phyloP scores from a whole-genome alignment of 2,888 invertebrate species.

The Drosophila formosana region DNA sequence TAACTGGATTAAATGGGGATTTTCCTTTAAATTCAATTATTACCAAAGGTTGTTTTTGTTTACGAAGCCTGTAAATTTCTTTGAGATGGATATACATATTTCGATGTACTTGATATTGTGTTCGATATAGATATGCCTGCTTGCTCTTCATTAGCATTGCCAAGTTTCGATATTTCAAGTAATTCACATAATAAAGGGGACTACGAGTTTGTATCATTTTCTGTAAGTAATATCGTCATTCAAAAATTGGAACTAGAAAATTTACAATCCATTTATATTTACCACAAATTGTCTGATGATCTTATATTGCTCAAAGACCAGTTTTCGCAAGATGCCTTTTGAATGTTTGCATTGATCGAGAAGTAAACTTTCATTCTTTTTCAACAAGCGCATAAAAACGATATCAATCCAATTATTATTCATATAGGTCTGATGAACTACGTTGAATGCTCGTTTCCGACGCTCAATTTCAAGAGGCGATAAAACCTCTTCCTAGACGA shows the following conservation, averaged over 20 bases:
- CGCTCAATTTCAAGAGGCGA: constrained; percentile 79
- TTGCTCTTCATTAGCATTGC: constrained; percentile 59
- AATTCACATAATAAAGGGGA: constrained; percentile 78
- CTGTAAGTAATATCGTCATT: constrained; percentile 40
- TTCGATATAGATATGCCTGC: constrained; percentile 72
- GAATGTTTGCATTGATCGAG: constrained; percentile 72
- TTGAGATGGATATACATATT: constrained; percentile 77
- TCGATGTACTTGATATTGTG: constrained; percentile 82
- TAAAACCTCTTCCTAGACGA: constrained; percentile 68
- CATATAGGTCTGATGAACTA: constrained; percentile 81
- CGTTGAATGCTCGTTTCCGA: constrained; percentile 73
- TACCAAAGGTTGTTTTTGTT: constrained; percentile 64
- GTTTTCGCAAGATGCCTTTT: constrained; percentile 55
- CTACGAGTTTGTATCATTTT: constrained; percentile 83
- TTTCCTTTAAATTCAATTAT: neutral
- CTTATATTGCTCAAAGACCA: constrained; percentile 70
- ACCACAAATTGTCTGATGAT: constrained; percentile 79
- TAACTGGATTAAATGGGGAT: constrained; percentile 41
- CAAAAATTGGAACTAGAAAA: too few species aligned
- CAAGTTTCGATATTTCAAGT: constrained; percentile 71
- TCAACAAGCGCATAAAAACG: constrained; percentile 73
- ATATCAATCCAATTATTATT: constrained; percentile 81
- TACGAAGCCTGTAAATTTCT: constrained; percentile 66
- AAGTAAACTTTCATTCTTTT: constrained; percentile 66
- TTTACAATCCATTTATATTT: constrained; percentile 1